Conservation (phyloP, 2,888 invertebrate species). For the Pachycephus smyrnensis region DNA sequence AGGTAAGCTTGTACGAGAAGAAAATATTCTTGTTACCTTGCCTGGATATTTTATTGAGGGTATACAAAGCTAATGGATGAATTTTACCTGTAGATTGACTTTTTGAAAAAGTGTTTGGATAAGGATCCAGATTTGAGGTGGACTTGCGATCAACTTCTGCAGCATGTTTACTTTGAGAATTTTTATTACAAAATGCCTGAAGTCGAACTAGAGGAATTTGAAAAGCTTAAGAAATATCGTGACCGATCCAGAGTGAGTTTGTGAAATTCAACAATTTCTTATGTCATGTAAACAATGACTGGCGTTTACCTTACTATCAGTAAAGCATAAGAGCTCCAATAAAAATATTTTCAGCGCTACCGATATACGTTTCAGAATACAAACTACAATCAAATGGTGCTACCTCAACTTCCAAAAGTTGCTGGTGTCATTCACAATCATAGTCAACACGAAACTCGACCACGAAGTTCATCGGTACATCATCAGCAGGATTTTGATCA, state of each 20-base stretch:
- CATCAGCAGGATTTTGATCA: constrained; percentile 72
- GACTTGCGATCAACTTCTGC: constrained; percentile 91
- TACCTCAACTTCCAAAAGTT: constrained; percentile 77
- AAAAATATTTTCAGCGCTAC: not conserved
- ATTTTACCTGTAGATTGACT: constrained; percentile 49
- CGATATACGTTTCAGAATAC: constrained; percentile 64
- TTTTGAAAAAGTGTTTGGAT: constrained; percentile 89
- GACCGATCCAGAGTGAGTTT: constrained; percentile 74
- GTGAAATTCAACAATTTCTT: constrained; percentile 4
- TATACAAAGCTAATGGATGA: not conserved
- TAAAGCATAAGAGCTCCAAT: not conserved
- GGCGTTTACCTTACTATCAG: not conserved
- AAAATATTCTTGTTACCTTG: not conserved
- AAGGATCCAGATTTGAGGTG: constrained; percentile 93
- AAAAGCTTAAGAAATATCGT: constrained; percentile 70
- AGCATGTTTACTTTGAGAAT: constrained; percentile 93
- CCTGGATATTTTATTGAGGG: not conserved
- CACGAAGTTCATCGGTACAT: constrained; percentile 65
- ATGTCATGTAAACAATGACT: not conserved
- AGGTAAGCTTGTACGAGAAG: constrained; percentile 38
- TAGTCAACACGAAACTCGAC: constrained; percentile 63
- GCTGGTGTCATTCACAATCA: constrained; percentile 67
- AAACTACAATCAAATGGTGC: constrained; percentile 71
- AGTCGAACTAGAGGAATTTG: constrained; percentile 74
- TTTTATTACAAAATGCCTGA: constrained; percentile 86